Evolutionary conservation across 2,797 vertebrate species (phyloP), one percentile per base, ranked within the genome.

Genomic region (Crypturellus tataupa): DNA sequence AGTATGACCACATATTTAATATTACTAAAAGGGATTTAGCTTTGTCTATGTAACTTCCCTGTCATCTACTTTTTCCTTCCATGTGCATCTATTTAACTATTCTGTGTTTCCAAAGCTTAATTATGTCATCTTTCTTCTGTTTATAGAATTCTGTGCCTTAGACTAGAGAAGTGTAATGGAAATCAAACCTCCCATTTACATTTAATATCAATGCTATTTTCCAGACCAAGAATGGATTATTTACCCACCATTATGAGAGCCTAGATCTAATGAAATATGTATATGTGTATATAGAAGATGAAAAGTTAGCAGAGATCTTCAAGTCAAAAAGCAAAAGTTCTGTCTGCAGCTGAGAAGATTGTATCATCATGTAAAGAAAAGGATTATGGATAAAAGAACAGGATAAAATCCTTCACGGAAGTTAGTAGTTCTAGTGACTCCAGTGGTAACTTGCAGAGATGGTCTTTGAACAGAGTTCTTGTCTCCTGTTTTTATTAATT

Each of bases 11-110:
- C 83, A 97, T 94, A 94, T 96, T 93, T 87, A 93, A 84, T 94
- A 89, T 96, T 96, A 96, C 91, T 94, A 90, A 97, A 94, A 94
- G 85, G 80, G 88, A 85, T 35, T 80, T 96, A 93, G 6, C 10
- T 82, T 87, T 89, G 19, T 80, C 72, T 94, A 12, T 80, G 70
- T 89, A 40, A 95, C 85, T 90, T 90, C 33, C 39, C 82, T 40
- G 37, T n/a, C n/a, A 87, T 58, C 46, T 91, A 96, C 83, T 44
- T 91, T 86, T 85, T 78, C 31, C 55, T 91, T 83, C 58, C 37
- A 70, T 76, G 35, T 18, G 24, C 78, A 95, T 80, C 53, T 78
- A 55, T 71, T 95, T 87, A 86, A 90, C 68, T 49, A n/a, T 82
- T 97, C 80, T 69, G 25, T 95, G 47, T 31, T 83, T 96, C 72